Evolutionary conservation across 2,797 vertebrate genomes (phyloP), one percentile per base, ranked within the genome.

Genomic region (Sebastes minor): DNA sequence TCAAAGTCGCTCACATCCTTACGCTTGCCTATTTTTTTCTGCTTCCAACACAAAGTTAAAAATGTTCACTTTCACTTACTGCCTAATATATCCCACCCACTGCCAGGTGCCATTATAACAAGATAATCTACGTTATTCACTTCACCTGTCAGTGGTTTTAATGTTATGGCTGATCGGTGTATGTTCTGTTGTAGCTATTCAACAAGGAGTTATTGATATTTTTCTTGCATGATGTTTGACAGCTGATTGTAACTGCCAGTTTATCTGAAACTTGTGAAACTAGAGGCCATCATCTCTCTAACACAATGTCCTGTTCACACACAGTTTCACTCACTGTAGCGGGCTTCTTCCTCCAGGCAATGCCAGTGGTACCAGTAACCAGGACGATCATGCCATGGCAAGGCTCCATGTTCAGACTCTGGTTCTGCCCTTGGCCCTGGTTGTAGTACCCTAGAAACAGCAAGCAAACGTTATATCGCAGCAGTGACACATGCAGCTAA

Each of bases 261-360:
- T 78, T n/a, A 71, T 22, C 27, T 20, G 20, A 22, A 25, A 49
- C n/a, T 20, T 52, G 35, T 22, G 13, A 76, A 65, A 56, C 30
- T 23, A 55, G 3, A 46, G 2, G 3, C 2, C 7, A 27, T 64
- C 7, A 2, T 25, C 12, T 30, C 12, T 42, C 4, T 6, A 12
- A 53, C 35, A 59, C 52, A 23, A 2, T 3, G 9, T 32, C 12
- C 42, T 61, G 5, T 35, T 55, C 4, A 25, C 12, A 57, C 6
- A 42, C 6, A 59, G 35, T 30, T 67, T 61, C 22, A 94, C 97
- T 97, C 62, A 99, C 98, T 3, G 59, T 82, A 16, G 67, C 5
- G 0, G 96, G 95, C 88, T 97, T 98, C 80, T 95, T 96, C 83
- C 97, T 96, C 97, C 97, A 99, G 80, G 96, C 96, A 71, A 99